phyloP scores from a whole-genome alignment of 2,888 invertebrate genomes.

The Tenthredo mesomela region DNA sequence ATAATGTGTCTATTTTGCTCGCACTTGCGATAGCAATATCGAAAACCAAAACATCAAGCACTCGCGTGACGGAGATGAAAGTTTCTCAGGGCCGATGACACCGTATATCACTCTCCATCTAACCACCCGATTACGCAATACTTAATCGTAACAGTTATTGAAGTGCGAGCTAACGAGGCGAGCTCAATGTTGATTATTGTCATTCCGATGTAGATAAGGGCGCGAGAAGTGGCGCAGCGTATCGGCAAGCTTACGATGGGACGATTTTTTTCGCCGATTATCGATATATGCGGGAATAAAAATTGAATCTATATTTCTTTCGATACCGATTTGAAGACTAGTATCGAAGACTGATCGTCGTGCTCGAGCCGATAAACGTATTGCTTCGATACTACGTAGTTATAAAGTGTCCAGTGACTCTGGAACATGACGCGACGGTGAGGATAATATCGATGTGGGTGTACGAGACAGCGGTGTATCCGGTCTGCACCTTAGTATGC shows the following conservation, averaged over 20 bases:
- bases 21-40: not conserved
- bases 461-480: conserved; percentile 73
- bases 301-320: not conserved
- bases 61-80: not conserved
- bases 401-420: conserved; percentile 43
- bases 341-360: not conserved
- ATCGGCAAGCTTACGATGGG: not conserved
- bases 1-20: not conserved
- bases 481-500: conserved; percentile 76
- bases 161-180: not conserved
- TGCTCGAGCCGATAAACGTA: not conserved
- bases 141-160: not conserved
- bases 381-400: conserved; percentile 5
- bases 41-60: conserved; percentile 11
- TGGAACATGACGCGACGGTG: conserved; percentile 30
- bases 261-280: not conserved
- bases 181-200: conserved; percentile 36
- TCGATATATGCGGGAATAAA: not conserved
- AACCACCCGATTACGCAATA: conserved; percentile 3
- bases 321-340: not conserved
- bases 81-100: conserved; percentile 26
- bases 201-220: conserved; percentile 29
- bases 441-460: conserved; percentile 64
- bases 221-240: not conserved
- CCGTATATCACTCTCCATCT: not conserved